Percentiles rank a stretch among this genome's conserved stretches.
These are phyloP conservation scores for Bryconaethiops microstoma DNA, from an alignment of 2,797 vertebrate species.

Conservation along the genomic window DNA sequence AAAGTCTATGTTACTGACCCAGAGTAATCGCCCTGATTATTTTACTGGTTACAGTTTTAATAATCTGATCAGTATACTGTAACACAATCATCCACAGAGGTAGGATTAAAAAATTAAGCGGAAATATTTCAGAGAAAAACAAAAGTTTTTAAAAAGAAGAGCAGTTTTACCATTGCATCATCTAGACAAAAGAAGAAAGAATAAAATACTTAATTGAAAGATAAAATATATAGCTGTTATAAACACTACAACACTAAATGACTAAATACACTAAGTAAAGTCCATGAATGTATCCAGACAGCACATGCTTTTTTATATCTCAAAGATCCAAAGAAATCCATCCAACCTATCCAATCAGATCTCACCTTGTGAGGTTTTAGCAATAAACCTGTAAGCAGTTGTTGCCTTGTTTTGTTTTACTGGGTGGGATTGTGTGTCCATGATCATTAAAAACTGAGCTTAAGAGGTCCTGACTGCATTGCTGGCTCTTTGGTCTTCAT, in stretches of 20 bases:
- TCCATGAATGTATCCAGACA: not conserved
- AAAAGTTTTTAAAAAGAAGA: not conserved
- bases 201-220: not conserved
- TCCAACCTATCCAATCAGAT: not conserved
- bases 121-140: not conserved
- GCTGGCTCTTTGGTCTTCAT: not conserved
- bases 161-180: not conserved
- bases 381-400: not conserved
- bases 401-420: not conserved
- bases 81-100: not conserved
- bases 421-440: not conserved
- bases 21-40: conserved; percentile 12
- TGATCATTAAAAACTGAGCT: not conserved
- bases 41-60: conserved; percentile 8
- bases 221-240: not conserved
- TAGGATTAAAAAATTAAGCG: not conserved
- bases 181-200: not conserved
- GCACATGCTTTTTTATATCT: not conserved
- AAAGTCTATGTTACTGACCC: not conserved
- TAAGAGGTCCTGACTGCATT: not conserved
- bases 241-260: not conserved
- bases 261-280: not conserved
- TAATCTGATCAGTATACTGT: not conserved
- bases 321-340: not conserved
- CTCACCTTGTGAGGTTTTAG: not conserved